Conservation (phyloP, 2,888 invertebrate species). For the Nebria brevicollis region DNA sequence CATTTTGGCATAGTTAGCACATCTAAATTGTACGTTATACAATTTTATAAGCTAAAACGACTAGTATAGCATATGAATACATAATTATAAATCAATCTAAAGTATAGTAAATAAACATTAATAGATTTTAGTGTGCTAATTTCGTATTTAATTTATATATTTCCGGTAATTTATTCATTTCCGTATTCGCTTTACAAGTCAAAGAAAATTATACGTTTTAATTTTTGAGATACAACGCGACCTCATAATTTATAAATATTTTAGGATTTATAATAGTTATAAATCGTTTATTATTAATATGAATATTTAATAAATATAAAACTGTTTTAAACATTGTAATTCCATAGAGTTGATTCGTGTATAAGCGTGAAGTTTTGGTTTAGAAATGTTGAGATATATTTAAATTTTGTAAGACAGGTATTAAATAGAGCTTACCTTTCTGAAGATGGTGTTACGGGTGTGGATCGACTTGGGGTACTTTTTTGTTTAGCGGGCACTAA, state of each 20-base stretch:
- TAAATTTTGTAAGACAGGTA: not conserved
- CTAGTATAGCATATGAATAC: no score
- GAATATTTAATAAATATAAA: no score
- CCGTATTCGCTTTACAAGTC: not conserved
- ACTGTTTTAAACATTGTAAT: no score
- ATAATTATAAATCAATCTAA: not conserved
- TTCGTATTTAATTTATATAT: not conserved
- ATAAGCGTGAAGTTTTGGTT: not conserved
- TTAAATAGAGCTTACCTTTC: conserved; percentile 51
- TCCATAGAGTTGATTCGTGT: no score
- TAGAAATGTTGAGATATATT: not conserved
- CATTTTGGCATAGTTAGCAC: no score
- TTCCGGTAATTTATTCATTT: not conserved
- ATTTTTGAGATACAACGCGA: not conserved
- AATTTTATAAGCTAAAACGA: no score
- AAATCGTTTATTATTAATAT: no score
- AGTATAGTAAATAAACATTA: not conserved
- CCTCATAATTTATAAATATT: not conserved
- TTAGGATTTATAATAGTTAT: no score
- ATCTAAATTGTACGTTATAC: no score
- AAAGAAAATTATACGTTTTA: not conserved
- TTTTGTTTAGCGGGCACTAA: conserved; percentile 54
- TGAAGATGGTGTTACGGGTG: conserved; percentile 49
- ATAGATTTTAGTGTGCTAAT: not conserved
- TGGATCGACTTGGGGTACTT: conserved; percentile 50